These are phyloP conservation scores for Ennomos erosarius DNA, from an alignment of 2,888 invertebrate species.

Conservation along the genomic window DNA sequence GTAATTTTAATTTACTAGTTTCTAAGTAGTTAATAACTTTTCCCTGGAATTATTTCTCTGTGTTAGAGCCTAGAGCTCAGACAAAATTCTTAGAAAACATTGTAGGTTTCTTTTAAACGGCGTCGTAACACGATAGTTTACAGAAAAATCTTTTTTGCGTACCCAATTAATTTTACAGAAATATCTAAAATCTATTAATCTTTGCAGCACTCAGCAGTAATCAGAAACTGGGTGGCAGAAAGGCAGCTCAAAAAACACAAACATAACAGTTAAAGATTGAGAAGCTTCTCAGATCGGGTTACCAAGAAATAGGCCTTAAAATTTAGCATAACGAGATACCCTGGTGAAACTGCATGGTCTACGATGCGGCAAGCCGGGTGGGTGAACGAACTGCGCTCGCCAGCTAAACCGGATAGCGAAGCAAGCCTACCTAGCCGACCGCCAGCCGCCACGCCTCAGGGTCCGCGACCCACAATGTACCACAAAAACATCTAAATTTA, in stretches of 20 bases:
- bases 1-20: too few relatives aligned
- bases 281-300: conserved; percentile 14
- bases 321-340: conserved; percentile 61
- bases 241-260: too few relatives aligned
- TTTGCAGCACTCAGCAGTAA: too few relatives aligned
- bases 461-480: conserved; percentile 48
- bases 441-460: conserved; percentile 49
- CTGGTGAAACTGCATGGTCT: conserved; percentile 71
- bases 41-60: not conserved
- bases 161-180: too few relatives aligned
- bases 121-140: too few relatives aligned
- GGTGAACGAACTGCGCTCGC: conserved; percentile 77
- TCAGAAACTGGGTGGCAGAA: too few relatives aligned
- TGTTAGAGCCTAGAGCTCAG: conserved; percentile 6
- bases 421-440: conserved; percentile 66
- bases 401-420: conserved; percentile 79
- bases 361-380: conserved; percentile 62
- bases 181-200: too few relatives aligned
- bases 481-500: conserved; percentile 53
- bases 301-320: conserved; percentile 31
- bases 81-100: conserved; percentile 15
- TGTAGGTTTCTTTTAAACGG: conserved; percentile 3
- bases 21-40: not conserved
- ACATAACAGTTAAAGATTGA: not conserved
- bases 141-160: too few relatives aligned